Conservation (phyloP, 2,113 vertebrate genomes). For the Mirza zaza region DNA sequence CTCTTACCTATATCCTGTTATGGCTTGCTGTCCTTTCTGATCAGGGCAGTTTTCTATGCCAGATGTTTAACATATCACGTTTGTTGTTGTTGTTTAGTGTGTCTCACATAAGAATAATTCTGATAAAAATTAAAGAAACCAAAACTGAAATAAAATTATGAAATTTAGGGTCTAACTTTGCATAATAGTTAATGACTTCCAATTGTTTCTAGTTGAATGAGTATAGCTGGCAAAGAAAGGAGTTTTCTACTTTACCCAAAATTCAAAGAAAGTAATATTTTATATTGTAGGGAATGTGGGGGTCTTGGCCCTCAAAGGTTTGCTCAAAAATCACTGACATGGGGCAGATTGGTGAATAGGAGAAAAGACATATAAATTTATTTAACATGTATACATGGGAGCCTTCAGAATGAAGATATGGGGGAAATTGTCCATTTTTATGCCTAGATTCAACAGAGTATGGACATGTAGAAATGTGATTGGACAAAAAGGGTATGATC, state of each 20-base stretch:
- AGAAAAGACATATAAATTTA: neutral
- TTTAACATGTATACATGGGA: no score
- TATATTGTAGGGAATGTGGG: no score
- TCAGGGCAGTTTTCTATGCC: neutral
- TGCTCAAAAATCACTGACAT: no score
- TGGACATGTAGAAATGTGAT: no score
- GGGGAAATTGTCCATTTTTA: no score
- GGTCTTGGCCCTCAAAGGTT: no score
- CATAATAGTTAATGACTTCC: neutral
- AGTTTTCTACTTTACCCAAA: conserved; percentile 58
- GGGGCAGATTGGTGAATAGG: no score
- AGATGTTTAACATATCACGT: neutral
- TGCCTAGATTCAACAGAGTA: no score
- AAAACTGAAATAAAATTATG: neutral
- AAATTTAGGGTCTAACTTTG: neutral
- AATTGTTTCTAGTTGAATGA: neutral
- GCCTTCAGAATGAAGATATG: no score
- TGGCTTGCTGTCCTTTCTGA: accelerated
- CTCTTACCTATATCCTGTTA: neutral
- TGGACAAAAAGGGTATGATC: no score
- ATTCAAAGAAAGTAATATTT: neutral
- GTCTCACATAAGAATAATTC: neutral
- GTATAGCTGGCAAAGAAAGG: neutral
- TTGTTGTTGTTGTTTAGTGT: neutral
- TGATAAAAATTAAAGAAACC: neutral